These are phyloP conservation scores for Leptopilina myrica DNA, from an alignment of 2,888 invertebrate genomes.

Conservation along the genomic window DNA sequence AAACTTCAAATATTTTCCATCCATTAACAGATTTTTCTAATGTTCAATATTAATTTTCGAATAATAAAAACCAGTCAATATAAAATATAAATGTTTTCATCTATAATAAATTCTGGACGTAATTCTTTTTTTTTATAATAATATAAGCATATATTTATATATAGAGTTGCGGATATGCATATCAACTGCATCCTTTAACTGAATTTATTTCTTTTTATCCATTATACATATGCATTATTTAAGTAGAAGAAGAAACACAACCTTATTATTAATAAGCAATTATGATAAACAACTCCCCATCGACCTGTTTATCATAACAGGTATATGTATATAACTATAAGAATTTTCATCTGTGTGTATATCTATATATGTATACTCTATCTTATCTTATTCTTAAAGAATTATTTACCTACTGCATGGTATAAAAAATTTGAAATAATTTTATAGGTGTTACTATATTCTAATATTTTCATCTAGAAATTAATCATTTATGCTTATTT, in stretches of 20 bases:
- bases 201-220: constrained; percentile 6
- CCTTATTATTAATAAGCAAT: constrained; percentile 35
- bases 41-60: no score
- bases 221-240: constrained; percentile 1
- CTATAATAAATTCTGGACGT: neutral
- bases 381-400: neutral
- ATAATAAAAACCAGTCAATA: no score
- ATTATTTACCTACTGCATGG: neutral
- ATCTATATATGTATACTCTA: neutral
- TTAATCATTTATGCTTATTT: neutral
- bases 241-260: neutral
- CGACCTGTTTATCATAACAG: constrained; percentile 24
- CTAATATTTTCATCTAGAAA: constrained; percentile 1
- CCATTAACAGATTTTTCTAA: no score
- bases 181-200: neutral
- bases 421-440: constrained; percentile 12
- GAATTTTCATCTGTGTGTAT: constrained; percentile 1
- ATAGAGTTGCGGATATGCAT: neutral
- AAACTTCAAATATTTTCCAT: no score
- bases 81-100: neutral
- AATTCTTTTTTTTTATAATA: constrained; percentile 1
- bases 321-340: constrained; percentile 9
- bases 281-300: constrained; percentile 17
- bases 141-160: neutral
- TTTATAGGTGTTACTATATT: neutral